Percentiles rank a stretch among this genome's conserved stretches.
Conservation (phyloP, 2,797 vertebrate genomes). For the Pelodytes ibericus region DNA sequence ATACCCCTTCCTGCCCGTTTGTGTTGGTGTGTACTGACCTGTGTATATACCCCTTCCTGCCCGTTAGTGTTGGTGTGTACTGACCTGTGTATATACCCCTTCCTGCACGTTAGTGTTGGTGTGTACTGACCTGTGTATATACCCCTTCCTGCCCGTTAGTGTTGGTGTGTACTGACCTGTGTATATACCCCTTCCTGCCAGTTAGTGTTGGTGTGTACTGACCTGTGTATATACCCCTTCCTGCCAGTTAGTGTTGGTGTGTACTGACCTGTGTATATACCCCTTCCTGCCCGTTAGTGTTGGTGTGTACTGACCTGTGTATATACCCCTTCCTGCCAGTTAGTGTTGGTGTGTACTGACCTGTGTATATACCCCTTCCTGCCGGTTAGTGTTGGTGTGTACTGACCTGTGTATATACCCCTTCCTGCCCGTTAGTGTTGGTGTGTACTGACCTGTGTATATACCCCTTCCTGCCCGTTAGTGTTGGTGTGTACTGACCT, state of each 20-base stretch:
- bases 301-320: too few relatives aligned
- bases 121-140: background rate
- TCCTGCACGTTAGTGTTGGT: background rate
- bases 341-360: background rate
- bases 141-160: background rate
- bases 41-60: background rate
- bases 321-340: background rate
- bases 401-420: too few relatives aligned
- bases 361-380: background rate
- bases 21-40: background rate
- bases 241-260: background rate
- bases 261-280: background rate
- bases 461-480: background rate
- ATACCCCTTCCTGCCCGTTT: background rate
- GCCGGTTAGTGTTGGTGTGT: background rate
- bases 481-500: too few relatives aligned
- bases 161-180: too few relatives aligned
- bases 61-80: too few relatives aligned
- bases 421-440: background rate
- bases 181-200: too few relatives aligned
- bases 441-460: background rate
- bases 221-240: too few relatives aligned
- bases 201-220: background rate
- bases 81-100: too few relatives aligned
- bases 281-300: background rate